Evolutionary conservation across 2,113 vertebrate species (phyloP).

Genomic region (Trachemys scripta): DNA sequence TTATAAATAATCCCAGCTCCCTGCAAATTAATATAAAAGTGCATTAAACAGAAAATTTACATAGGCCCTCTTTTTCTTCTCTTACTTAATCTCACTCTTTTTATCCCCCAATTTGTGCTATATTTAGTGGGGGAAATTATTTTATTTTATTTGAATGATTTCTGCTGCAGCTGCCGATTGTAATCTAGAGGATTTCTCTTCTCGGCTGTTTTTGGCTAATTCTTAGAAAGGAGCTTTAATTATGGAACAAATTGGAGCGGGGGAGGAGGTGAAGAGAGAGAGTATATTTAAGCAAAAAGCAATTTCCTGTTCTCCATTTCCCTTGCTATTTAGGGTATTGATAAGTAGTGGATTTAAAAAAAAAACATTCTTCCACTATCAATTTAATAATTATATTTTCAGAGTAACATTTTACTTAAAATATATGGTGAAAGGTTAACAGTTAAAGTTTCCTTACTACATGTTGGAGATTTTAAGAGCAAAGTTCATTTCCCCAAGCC

Average conservation of each 20-base stretch:
- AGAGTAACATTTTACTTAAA: not conserved
- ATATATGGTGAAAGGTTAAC: not conserved
- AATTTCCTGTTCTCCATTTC: not conserved
- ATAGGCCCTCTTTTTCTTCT: not conserved
- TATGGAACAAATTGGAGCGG: constrained; percentile 13
- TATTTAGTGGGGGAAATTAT: constrained; percentile 8
- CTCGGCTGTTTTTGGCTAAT: constrained; percentile 1
- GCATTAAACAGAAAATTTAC: not conserved
- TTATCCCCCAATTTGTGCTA: not conserved
- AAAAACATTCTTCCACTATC: not conserved
- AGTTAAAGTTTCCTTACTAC: not conserved
- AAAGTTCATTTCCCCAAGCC: too few relatives aligned
- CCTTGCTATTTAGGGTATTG: not conserved
- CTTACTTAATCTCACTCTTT: constrained; percentile 24
- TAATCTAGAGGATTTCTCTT: constrained; percentile 4
- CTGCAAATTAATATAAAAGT: constrained; percentile 46
- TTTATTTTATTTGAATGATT: constrained; percentile 14
- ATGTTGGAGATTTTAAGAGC: too few relatives aligned
- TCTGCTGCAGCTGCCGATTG: constrained; percentile 2
- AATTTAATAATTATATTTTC: not conserved
- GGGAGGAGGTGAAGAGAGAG: not conserved
- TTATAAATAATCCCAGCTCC: not conserved
- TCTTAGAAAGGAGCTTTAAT: constrained; percentile 14
- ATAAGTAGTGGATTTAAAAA: not conserved
- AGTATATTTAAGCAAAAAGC: not conserved